Percentiles rank a stretch among this genome's conserved stretches.
phyloP scores from a whole-genome alignment of 2,113 vertebrate species.

The Psammodynastes pulverulentus region DNA sequence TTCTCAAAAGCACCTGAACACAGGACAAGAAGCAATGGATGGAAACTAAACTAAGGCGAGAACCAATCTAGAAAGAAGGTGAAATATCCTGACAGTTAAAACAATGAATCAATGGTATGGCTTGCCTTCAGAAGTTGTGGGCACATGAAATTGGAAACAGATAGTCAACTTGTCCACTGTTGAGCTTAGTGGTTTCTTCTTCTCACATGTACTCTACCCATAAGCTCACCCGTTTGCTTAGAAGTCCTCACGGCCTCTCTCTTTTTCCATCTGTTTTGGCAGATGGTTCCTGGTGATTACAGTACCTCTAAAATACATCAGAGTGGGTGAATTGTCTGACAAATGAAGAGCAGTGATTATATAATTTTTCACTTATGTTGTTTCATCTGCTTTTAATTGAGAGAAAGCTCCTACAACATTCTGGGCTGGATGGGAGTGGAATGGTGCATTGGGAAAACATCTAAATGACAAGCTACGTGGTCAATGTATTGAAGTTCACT shows the following conservation, averaged over 20 bases:
- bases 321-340: constrained; percentile 44
- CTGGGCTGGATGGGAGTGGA: not conserved
- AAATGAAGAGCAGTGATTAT: constrained; percentile 33
- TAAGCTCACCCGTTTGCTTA: not conserved
- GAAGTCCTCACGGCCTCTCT: constrained; percentile 17
- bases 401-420: not conserved
- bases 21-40: not conserved
- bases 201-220: not conserved
- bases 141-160: not conserved
- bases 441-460: fast-evolving
- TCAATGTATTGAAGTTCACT: not conserved
- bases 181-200: not conserved
- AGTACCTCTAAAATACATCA: constrained; percentile 2
- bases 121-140: not conserved
- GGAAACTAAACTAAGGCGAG: not conserved
- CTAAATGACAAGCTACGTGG: not conserved
- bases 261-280: not conserved
- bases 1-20: not conserved
- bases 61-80: not conserved
- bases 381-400: constrained; percentile 29
- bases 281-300: constrained; percentile 40
- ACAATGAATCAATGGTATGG: not conserved
- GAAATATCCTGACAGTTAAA: not conserved
- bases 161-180: not conserved
- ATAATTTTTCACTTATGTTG: constrained; percentile 18